Evolutionary conservation across 2,113 vertebrate genomes (phyloP).

Genomic region (Lepisosteus oculatus): DNA sequence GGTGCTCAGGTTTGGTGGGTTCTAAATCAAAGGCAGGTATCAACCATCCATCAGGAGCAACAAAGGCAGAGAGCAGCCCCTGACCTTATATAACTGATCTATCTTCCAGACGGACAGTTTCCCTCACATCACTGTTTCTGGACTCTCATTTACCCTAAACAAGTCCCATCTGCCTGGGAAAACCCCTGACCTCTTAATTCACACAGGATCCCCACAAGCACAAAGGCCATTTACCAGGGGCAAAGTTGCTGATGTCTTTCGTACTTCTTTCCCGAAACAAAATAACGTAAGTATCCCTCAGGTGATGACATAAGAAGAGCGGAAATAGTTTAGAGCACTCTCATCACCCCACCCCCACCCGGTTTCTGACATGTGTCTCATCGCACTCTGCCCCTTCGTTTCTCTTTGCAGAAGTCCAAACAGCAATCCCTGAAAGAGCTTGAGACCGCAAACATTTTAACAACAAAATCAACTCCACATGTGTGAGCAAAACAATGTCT

Average conservation of each 20-base stretch:
- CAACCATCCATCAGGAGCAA: conserved; percentile 5
- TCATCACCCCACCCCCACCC: not conserved
- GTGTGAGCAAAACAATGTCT: not conserved
- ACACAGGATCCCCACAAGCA: conserved; percentile 23
- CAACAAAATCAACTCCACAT: not conserved
- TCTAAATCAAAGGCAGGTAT: conserved; percentile 12
- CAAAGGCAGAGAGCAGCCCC: not conserved
- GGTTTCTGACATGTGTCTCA: not conserved
- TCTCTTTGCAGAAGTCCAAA: not conserved
- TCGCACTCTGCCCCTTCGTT: not conserved
- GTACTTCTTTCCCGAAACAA: conserved; percentile 8
- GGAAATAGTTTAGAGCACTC: not conserved
- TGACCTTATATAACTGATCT: not conserved
- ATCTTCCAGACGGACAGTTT: conserved; percentile 7
- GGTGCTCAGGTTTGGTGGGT: not conserved
- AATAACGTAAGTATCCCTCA: conserved; percentile 2
- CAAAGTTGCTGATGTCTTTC: not conserved
- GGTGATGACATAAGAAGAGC: conserved; percentile 3
- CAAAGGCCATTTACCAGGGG: conserved; percentile 24
- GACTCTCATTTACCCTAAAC: conserved; percentile 16
- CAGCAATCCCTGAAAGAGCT: conserved; percentile 5
- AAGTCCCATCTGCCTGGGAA: conserved; percentile 19
- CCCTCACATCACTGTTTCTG: not conserved
- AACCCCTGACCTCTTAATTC: conserved; percentile 11
- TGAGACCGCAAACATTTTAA: conserved; percentile 20